Base-by-base conservation (phyloP, 2,888 invertebrate species). In the Nemotelus pantherinus region DNA sequence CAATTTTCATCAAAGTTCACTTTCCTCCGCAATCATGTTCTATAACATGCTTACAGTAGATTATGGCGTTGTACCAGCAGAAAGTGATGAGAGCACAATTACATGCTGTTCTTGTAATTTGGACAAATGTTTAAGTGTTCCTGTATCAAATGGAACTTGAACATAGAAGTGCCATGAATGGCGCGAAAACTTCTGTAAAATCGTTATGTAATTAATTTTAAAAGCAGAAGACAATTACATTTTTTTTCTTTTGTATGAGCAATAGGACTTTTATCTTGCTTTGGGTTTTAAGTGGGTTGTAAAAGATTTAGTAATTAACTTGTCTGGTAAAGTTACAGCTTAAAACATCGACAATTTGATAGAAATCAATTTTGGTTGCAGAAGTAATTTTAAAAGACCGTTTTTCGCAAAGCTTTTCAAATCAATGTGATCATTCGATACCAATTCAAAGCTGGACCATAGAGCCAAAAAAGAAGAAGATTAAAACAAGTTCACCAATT, bases 1-100 rank as follows among this genome's bases (percentile, higher is more conserved):
- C 25, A 25, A 25, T 25, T 25, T 64, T 64, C 41, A 41, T 7
- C 41, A 10, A 4, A n/a, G 41, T 39, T 64, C 6, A 5, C 60
- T 60, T 60, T 60, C 58, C 25, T 41, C 25, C 39, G 6, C 3
- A 3, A 63, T 41, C 63, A 41, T 63, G 63, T 63, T 63, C 63
- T 63, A 41, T 39, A 43, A 63, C 63, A 63, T 63, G 68, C n/a
- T 10, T 47, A 55, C 5, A 10, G 39, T 45, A 55, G 3, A 55
- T 25, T 25, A 25, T 25, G 25, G 25, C 55, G 41, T 10, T 55
- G 5, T 7, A 60, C 43, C 60, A 25, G 25, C 50, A 63, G 74
- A 79, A 79, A 76, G 79, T 65, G 60, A 68, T 67, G 76, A 68
- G 77, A 77, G 50, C 45, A 60, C 63, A 72, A 77, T 79, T 79